Percentiles rank a stretch among this genome's conserved stretches.
Evolutionary conservation across 2,797 vertebrate genomes (phyloP).

Genomic region (Tapera naevia): DNA sequence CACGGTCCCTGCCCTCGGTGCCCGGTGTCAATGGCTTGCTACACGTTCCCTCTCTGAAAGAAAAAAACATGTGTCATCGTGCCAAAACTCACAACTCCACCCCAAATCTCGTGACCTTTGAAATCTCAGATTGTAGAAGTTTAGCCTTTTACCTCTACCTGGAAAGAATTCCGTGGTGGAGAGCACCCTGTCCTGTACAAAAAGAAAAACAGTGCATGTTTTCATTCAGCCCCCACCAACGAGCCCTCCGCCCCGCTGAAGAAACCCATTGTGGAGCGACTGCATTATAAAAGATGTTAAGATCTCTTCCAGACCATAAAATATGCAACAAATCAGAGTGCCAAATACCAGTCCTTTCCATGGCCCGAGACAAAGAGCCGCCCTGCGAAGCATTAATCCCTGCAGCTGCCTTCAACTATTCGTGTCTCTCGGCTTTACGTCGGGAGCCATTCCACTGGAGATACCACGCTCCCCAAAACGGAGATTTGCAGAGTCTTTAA

Average conservation of each 20-base stretch:
- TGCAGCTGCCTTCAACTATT: constrained; percentile 66
- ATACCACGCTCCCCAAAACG: constrained; percentile 16
- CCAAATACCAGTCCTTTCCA: constrained; percentile 67
- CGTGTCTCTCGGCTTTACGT: constrained; percentile 52
- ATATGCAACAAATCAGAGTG: constrained; percentile 66
- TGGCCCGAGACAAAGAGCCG: constrained; percentile 63
- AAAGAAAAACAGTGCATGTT: not conserved
- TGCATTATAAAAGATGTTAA: constrained; percentile 55
- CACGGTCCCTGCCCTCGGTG: not conserved
- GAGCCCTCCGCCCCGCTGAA: not conserved
- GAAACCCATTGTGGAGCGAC: constrained; percentile 29
- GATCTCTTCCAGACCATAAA: constrained; percentile 70
- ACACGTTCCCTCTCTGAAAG: not conserved
- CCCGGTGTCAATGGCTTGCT: not conserved
- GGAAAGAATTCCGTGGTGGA: not conserved
- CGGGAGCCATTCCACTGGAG: constrained; percentile 48
- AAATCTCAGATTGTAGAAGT: not conserved
- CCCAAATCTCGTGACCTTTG: not conserved
- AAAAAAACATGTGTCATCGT: not conserved
- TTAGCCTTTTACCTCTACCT: not conserved
- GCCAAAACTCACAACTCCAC: not conserved
- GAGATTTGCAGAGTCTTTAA: constrained; percentile 24
- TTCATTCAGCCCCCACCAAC: not conserved
- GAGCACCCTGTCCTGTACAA: not conserved
- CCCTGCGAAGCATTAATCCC: constrained; percentile 69